These are phyloP conservation scores for Scatophagus argus DNA, from an alignment of 2,113 vertebrate genomes.

Conservation along the genomic window DNA sequence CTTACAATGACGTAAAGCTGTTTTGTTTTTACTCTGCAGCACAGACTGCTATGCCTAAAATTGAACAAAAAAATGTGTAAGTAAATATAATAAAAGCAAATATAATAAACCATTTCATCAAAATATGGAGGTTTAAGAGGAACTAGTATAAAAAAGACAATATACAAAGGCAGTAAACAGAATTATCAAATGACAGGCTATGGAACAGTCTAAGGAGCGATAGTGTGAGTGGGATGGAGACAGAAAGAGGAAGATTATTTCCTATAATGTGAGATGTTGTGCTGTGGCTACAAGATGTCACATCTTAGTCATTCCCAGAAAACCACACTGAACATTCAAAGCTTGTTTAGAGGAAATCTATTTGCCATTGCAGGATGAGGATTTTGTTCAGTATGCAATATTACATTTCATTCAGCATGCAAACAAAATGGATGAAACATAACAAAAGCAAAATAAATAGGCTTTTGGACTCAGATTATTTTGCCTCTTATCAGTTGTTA, in stretches of 20 bases:
- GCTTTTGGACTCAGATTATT: slow-evolving; percentile 73
- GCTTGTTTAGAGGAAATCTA: slow-evolving; percentile 63
- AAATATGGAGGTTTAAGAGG: slow-evolving; percentile 25
- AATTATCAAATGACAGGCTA: slow-evolving; percentile 57
- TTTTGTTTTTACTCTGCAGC: slow-evolving; percentile 18
- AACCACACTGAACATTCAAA: slow-evolving; percentile 54
- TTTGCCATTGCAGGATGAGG: slow-evolving; percentile 61
- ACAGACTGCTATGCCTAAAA: background rate
- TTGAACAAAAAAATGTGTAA: background rate
- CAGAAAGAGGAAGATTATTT: slow-evolving; percentile 54
- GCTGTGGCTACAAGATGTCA: slow-evolving; percentile 71
- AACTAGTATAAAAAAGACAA: slow-evolving; percentile 39
- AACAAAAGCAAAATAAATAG: slow-evolving; percentile 78
- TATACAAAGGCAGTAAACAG: slow-evolving; percentile 49
- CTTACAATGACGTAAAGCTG: slow-evolving; percentile 1
- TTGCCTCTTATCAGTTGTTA: slow-evolving; percentile 68
- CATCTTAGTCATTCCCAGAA: slow-evolving; percentile 64
- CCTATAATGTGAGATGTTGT: slow-evolving; percentile 61
- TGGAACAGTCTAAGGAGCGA: slow-evolving; percentile 24
- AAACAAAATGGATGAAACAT: slow-evolving; percentile 68
- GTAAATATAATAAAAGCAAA: too few species aligned
- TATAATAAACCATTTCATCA: slow-evolving; percentile 23
- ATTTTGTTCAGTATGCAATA: slow-evolving; percentile 63
- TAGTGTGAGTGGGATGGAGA: slow-evolving; percentile 46
- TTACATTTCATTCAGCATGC: slow-evolving; percentile 59